Evolutionary conservation across 2,797 vertebrate genomes (phyloP).

Genomic region (Melanotaenia nigrans): DNA sequence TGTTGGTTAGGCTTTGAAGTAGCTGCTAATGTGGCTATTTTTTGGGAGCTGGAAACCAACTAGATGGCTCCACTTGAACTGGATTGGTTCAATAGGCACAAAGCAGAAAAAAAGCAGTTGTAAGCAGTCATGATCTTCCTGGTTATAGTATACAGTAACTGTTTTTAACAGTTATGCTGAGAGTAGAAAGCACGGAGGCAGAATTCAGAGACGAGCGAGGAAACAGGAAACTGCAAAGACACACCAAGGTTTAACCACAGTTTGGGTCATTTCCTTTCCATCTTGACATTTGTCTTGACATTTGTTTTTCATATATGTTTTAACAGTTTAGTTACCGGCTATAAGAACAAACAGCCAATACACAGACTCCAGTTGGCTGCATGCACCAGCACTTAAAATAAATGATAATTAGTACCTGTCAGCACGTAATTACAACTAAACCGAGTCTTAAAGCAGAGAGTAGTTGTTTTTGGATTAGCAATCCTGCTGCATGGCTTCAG

Average conservation of each 20-base stretch:
- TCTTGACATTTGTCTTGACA: slow-evolving; percentile 39
- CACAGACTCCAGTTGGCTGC: neutral
- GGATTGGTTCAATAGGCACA: neutral
- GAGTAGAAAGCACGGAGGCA: slow-evolving; percentile 31
- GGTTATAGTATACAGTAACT: neutral
- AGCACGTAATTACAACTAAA: slow-evolving; percentile 7
- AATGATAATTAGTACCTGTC: neutral
- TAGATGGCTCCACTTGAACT: neutral
- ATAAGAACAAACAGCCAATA: neutral
- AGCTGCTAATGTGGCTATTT: neutral
- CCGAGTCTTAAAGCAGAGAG: slow-evolving; percentile 10
- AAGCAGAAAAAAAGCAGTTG: neutral
- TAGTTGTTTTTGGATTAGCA: slow-evolving; percentile 2
- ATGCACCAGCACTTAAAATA: neutral
- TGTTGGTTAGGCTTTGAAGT: neutral
- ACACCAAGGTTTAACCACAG: slow-evolving; percentile 54
- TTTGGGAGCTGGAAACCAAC: neutral
- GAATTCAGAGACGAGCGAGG: slow-evolving; percentile 24
- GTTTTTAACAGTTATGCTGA: neutral
- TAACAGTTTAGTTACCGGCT: neutral
- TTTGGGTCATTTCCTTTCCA: slow-evolving; percentile 71
- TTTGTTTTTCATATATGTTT: slow-evolving; percentile 23
- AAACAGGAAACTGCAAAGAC: slow-evolving; percentile 73
- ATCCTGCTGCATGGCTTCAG: slow-evolving; percentile 11
- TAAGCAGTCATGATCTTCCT: neutral